These are phyloP conservation scores for Iselma pallidipennis DNA, from an alignment of 2,888 invertebrate species.

Conservation along the genomic window DNA sequence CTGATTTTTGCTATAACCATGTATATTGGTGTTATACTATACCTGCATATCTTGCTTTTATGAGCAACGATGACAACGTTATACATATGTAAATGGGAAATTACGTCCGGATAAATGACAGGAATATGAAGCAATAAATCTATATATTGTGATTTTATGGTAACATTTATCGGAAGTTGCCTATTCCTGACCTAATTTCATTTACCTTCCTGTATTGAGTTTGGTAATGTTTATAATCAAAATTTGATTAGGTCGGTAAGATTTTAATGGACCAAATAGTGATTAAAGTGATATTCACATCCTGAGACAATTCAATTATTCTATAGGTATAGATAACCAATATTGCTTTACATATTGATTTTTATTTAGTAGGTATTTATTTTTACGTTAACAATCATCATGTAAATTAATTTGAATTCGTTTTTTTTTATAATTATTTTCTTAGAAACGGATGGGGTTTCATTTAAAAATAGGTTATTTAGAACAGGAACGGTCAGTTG, in stretches of 20 bases:
- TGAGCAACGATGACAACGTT: slow-evolving; percentile 1
- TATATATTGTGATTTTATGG: not conserved
- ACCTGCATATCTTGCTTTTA: not conserved
- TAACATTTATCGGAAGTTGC: not conserved
- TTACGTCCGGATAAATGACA: not conserved
- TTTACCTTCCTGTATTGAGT: not conserved
- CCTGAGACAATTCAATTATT: not conserved
- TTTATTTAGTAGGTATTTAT: not conserved
- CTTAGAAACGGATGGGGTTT: not conserved
- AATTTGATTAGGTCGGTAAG: not conserved
- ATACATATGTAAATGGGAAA: slow-evolving; percentile 12
- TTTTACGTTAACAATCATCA: no score
- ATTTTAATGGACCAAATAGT: not conserved
- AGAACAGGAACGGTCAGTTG: not conserved
- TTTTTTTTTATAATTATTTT: not conserved
- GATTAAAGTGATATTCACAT: not conserved
- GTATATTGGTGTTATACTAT: not conserved
- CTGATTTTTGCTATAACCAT: not conserved
- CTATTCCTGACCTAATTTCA: not conserved
- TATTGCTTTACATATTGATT: not conserved
- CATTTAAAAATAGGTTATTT: not conserved
- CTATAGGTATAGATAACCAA: no score
- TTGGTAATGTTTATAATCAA: not conserved
- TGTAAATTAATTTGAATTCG: not conserved
- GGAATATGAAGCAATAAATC: not conserved